Evolutionary conservation across 1,140 invertebrate species (phyloP).

Genomic region (Charaxes varanes): DNA sequence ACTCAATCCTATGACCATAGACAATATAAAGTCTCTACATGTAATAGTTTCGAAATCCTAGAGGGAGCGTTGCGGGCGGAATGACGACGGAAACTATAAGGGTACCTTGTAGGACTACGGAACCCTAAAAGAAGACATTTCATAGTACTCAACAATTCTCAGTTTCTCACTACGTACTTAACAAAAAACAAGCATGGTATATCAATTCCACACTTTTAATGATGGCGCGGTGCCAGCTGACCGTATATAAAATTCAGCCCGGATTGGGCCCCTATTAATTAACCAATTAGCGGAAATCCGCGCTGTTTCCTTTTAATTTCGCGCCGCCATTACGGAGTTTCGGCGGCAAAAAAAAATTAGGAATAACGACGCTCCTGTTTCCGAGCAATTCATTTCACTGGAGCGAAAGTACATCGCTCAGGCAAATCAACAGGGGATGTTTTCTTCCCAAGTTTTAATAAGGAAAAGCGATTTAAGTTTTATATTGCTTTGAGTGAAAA

Average conservation of each 20-base stretch:
- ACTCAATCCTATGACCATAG: no score
- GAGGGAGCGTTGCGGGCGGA: no score
- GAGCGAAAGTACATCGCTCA: constrained; percentile 29
- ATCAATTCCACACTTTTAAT: constrained; percentile 34
- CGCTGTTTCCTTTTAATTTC: constrained; percentile 55
- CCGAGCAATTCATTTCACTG: constrained; percentile 35
- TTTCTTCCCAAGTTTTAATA: constrained; percentile 36
- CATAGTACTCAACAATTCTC: no score
- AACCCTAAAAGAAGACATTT: no score
- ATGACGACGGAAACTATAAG: no score
- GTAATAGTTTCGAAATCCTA: no score
- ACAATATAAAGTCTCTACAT: no score
- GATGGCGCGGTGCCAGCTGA: constrained; percentile 44
- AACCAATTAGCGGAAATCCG: constrained; percentile 60
- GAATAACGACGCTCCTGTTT: constrained; percentile 33
- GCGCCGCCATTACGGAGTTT: constrained; percentile 37
- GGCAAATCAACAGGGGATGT: constrained; percentile 30
- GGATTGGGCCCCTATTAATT: constrained; percentile 55
- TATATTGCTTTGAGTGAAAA: constrained; percentile 26
- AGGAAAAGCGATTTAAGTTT: constrained; percentile 32
- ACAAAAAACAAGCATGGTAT: no score
- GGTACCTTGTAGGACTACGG: no score
- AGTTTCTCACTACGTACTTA: no score
- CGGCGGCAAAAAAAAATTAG: constrained; percentile 26
- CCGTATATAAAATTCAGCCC: constrained; percentile 43